Base-by-base conservation (phyloP, 2,113 vertebrate genomes). In the Vulpes lagopus region DNA sequence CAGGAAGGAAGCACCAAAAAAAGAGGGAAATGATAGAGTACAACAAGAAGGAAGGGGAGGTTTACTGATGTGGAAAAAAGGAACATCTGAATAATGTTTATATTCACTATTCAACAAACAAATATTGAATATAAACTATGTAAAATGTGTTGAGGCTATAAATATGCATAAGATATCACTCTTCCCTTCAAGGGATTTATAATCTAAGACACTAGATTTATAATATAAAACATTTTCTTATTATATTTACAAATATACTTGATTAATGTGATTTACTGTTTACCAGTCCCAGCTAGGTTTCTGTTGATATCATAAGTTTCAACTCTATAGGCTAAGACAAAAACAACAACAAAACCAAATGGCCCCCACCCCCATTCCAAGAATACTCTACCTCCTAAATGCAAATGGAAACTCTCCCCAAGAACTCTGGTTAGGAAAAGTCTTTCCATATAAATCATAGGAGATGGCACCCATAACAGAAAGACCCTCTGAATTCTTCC, bases 191-290 rank as follows among this genome's bases (percentile, higher is more conserved):
- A 87, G 32, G 32, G 20, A 89, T 55, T 80, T 82, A 55, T 1
- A 64, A 49, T 79, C 27, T 74, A 69, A 59, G 79, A 73, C 59
- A 57, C 3, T 74, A 15, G 30, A 14, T 83, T 92, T 91, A 78
- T 57, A 89, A 53, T 32, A 49, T 8, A 79, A 89, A 64, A 27
- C 10, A 11, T 51, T 79, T 95, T 79, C 57, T 96, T 83, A 71
- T 23, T 82, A 7, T 53, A 90, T 30, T 59, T 89, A 95, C 51
- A 32, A 79, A 96, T 64, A 73, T 89, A 88, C 57, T 87, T 81
- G 20, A 90, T n/a, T 32, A 82, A 89, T 76, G 32, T 64, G 15
- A 94, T 80, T 87, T 81, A 74, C 23, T n/a, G 94, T 82, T 94
- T 65, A 95, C 65, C 51, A 19, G 55, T 71, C 76, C 27, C 49